phyloP scores from a whole-genome alignment of 2,888 invertebrate genomes.

The Chironomus riparius region DNA sequence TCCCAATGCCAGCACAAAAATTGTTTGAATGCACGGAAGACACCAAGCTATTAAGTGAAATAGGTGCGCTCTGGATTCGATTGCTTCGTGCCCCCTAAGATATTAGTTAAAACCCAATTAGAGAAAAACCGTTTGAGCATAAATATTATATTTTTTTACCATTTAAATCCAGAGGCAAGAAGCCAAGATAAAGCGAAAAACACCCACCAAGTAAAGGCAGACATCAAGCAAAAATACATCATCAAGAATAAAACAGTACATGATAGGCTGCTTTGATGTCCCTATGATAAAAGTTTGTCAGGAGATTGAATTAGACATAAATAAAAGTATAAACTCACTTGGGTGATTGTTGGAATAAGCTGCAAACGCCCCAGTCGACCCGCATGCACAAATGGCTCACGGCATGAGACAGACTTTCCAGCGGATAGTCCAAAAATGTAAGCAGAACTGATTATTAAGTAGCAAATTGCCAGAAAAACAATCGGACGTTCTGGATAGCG shows the following conservation, averaged over 20 bases:
- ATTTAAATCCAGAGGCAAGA: slow-evolving; percentile 89
- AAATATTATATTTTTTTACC: slow-evolving; percentile 43
- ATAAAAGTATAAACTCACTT: slow-evolving; percentile 51
- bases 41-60: slow-evolving; percentile 99
- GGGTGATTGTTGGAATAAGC: slow-evolving; percentile 76
- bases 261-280: slow-evolving; percentile 44
- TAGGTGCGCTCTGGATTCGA: slow-evolving; percentile 90
- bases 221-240: slow-evolving; percentile 93
- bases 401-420: slow-evolving; percentile 73
- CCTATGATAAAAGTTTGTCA: slow-evolving; percentile 33
- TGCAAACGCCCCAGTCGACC: slow-evolving; percentile 59
- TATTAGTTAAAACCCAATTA: background rate
- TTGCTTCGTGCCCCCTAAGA: slow-evolving; percentile 77
- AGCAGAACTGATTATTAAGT: slow-evolving; percentile 86
- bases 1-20: slow-evolving; percentile 88
- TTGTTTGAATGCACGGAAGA: slow-evolving; percentile 90
- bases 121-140: too few species aligned
- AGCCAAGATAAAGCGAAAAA: slow-evolving; percentile 94
- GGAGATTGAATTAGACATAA: too few species aligned
- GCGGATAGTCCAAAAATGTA: slow-evolving; percentile 81
- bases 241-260: slow-evolving; percentile 96
- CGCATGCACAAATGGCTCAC: slow-evolving; percentile 67
- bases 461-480: slow-evolving; percentile 92
- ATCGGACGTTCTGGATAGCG: slow-evolving; percentile 97
- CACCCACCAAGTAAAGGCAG: slow-evolving; percentile 97